Percentiles rank a stretch among this genome's conserved stretches.
phyloP scores from a whole-genome alignment of 2,797 vertebrate genomes.

The Champsocephalus esox region DNA sequence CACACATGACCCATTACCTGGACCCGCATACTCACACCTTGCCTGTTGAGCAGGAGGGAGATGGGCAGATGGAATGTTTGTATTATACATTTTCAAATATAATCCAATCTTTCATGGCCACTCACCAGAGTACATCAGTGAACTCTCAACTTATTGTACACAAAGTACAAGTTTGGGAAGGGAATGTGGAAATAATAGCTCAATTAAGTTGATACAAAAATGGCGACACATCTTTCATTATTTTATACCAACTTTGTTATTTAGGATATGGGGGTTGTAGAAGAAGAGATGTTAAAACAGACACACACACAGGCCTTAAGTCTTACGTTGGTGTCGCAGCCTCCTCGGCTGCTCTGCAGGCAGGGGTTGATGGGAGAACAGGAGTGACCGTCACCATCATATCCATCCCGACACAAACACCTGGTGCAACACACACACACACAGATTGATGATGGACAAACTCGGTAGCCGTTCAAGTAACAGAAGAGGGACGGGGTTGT shows the following conservation, averaged over 20 bases:
- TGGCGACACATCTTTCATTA: background rate
- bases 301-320: background rate
- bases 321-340: slow-evolving; percentile 91
- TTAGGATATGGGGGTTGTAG: too few species aligned
- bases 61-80: background rate
- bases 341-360: slow-evolving; percentile 83
- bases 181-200: background rate
- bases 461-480: slow-evolving; percentile 1
- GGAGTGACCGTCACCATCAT: slow-evolving; percentile 92
- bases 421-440: slow-evolving; percentile 76
- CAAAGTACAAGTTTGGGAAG: too few species aligned
- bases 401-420: slow-evolving; percentile 91
- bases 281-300: background rate
- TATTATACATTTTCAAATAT: too few species aligned
- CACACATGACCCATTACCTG: slow-evolving; percentile 85
- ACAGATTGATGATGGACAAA: background rate
- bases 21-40: slow-evolving; percentile 82
- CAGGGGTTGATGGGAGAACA: slow-evolving; percentile 89
- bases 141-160: too few species aligned
- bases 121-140: too few species aligned
- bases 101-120: too few species aligned
- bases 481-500: background rate
- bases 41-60: slow-evolving; percentile 78
- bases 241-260: background rate
- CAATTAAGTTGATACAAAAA: background rate